Evolutionary conservation across 2,888 invertebrate genomes (phyloP).

Genomic region (Mythimna pallens): DNA sequence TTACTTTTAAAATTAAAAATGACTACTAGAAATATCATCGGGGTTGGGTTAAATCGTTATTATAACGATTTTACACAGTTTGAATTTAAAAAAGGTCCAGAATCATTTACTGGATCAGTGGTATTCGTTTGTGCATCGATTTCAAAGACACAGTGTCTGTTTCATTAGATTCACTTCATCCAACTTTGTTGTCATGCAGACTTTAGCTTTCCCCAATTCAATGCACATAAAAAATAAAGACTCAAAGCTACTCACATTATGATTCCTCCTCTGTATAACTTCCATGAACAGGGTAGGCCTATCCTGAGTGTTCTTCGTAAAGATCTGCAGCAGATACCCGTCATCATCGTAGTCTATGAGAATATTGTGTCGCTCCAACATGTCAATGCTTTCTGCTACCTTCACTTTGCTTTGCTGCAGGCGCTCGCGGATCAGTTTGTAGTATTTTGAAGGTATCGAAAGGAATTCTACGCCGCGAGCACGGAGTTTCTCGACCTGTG

Average conservation of each 20-base stretch:
- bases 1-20: too few species aligned
- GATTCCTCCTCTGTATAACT: slow-evolving; percentile 98
- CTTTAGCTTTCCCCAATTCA: too few species aligned
- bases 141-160: too few species aligned
- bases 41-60: too few species aligned
- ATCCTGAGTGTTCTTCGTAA: slow-evolving; percentile 99
- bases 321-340: slow-evolving; percentile 99
- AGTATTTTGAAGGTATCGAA: slow-evolving; percentile 97
- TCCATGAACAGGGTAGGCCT: slow-evolving; percentile 99
- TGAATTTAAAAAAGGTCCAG: too few species aligned
- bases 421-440: slow-evolving; percentile 94
- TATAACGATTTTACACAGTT: too few species aligned
- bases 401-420: slow-evolving; percentile 94
- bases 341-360: slow-evolving; percentile 99
- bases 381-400: slow-evolving; percentile 96
- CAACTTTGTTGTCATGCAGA: too few species aligned
- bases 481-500: slow-evolving; percentile 93
- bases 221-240: background rate
- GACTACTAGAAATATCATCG: too few species aligned
- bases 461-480: slow-evolving; percentile 97
- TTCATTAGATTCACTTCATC: too few species aligned
- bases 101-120: too few species aligned
- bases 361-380: slow-evolving; percentile 96
- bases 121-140: too few species aligned
- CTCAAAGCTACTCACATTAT: slow-evolving; percentile 92